These are phyloP conservation scores for Abrostola triplasia DNA, from an alignment of 2,888 invertebrate genomes.

Conservation along the genomic window DNA sequence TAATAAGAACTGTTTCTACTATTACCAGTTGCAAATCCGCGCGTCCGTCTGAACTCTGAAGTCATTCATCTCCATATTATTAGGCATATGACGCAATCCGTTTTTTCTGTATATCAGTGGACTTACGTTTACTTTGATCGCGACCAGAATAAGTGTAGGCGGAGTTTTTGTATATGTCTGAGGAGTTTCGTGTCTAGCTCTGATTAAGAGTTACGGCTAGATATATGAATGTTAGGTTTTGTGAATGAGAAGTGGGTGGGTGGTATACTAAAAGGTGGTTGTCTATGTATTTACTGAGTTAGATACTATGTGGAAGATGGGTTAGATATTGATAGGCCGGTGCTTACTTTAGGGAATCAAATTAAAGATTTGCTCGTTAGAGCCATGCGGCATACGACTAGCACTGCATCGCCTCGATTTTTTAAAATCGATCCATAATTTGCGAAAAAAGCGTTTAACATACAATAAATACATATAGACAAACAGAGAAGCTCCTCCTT, in stretches of 20 bases:
- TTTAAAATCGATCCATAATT: too few species aligned
- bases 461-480: too few species aligned
- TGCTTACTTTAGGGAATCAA: too few species aligned
- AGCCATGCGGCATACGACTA: too few species aligned
- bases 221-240: not conserved
- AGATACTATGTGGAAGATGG: too few species aligned
- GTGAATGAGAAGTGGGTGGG: not conserved
- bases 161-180: conserved; percentile 31
- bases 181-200: conserved; percentile 2
- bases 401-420: too few species aligned
- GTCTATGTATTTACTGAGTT: too few species aligned
- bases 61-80: conserved; percentile 47
- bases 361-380: too few species aligned
- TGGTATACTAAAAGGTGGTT: not conserved
- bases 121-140: conserved; percentile 28
- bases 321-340: too few species aligned
- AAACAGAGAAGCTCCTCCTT: too few species aligned
- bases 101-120: conserved; percentile 18
- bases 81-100: conserved; percentile 45
- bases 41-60: conserved; percentile 27
- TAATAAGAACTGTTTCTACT: not conserved
- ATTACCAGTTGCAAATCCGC: conserved; percentile 20
- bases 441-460: too few species aligned
- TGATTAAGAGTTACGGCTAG: too few species aligned
- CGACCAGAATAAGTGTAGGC: conserved; percentile 33